Conservation (phyloP, 30 jellyfish, hydroid and myxozoan genomes). For the Pelagia noctiluca region DNA sequence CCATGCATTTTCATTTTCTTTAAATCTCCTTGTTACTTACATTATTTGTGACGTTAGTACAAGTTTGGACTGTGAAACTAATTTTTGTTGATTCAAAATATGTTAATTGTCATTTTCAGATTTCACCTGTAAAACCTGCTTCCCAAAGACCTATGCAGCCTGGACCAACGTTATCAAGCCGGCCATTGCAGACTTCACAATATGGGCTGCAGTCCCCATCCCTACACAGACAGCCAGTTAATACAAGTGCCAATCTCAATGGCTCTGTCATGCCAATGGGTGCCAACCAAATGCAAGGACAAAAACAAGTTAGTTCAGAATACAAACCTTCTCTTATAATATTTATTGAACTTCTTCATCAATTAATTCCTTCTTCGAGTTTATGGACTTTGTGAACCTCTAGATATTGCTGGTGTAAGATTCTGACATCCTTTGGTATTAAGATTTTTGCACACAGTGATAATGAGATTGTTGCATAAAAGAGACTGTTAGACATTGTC, state of each 20-base stretch:
- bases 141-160: constrained; percentile 27
- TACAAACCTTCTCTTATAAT: too few species aligned
- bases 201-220: constrained; percentile 69
- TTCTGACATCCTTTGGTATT: background rate
- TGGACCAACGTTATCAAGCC: constrained; percentile 54
- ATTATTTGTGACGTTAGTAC: background rate
- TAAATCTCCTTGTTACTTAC: background rate
- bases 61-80: background rate
- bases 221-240: constrained; percentile 46
- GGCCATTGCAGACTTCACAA: constrained; percentile 55
- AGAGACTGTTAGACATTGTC: background rate
- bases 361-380: background rate
- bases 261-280: constrained; percentile 30
- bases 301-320: constrained; percentile 9
- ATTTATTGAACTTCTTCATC: background rate
- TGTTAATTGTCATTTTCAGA: background rate
- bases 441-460: background rate
- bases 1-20: background rate
- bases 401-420: background rate
- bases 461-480: background rate
- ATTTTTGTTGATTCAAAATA: background rate
- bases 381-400: background rate
- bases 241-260: background rate
- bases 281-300: background rate
- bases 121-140: constrained; percentile 31